Evolutionary conservation across 2,888 invertebrate species (phyloP).

Genomic region (Bruchidius siliquastri): DNA sequence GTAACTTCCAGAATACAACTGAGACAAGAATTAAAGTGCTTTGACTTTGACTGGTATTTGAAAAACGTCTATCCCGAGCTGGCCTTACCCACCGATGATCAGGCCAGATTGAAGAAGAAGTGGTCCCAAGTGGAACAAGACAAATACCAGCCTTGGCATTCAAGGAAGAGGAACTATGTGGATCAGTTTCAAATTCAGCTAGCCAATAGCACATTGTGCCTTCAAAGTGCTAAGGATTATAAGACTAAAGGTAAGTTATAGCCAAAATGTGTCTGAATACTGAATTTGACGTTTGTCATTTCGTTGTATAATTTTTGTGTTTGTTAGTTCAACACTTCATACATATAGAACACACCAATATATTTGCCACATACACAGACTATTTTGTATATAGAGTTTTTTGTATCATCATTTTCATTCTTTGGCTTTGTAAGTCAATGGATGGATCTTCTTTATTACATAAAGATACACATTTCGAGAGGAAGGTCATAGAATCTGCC

Average conservation of each 20-base stretch:
- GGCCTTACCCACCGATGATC: slow-evolving; percentile 58
- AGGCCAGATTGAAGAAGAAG: slow-evolving; percentile 54
- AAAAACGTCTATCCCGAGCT: slow-evolving; percentile 80
- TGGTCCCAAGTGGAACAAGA: slow-evolving; percentile 59
- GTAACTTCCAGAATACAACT: slow-evolving; percentile 68
- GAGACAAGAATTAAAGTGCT: slow-evolving; percentile 70
- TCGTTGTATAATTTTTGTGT: too few species aligned
- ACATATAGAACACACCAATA: too few species aligned
- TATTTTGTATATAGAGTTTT: too few species aligned
- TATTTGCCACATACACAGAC: too few species aligned
- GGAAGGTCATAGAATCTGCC: too few species aligned
- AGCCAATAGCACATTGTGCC: slow-evolving; percentile 67
- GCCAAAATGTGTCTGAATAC: too few species aligned
- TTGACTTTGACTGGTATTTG: slow-evolving; percentile 83
- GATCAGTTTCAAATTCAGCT: slow-evolving; percentile 67
- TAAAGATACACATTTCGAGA: too few species aligned
- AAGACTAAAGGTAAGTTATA: slow-evolving; percentile 61
- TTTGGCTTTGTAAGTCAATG: too few species aligned
- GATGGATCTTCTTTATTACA: too few species aligned
- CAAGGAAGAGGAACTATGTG: slow-evolving; percentile 69
- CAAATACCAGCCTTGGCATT: slow-evolving; percentile 79
- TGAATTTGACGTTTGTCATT: too few species aligned
- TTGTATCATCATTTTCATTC: too few species aligned
- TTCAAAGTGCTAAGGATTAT: slow-evolving; percentile 71
- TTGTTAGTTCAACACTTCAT: too few species aligned